Base-by-base conservation (phyloP, 2,888 invertebrate genomes). In the Lycophotia porphyrea region DNA sequence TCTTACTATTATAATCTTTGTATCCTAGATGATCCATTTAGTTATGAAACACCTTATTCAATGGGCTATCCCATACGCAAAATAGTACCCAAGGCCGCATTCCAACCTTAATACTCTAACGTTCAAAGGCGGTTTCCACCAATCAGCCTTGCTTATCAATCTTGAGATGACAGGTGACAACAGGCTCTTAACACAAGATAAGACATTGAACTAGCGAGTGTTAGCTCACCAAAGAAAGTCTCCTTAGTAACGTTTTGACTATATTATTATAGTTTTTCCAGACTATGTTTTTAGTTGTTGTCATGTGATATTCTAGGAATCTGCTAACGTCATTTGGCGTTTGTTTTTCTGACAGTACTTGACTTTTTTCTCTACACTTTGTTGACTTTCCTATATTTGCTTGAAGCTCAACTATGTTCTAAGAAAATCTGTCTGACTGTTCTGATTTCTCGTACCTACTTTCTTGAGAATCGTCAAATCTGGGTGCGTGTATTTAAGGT, bases 121-220 rank as follows among this genome's bases (percentile, higher is more conserved):
- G 74, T 81, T 83, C 89, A 90, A 89, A 90, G 90, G 88, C 87
- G 93, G 93, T 90, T 94, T 95, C 94, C 94, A 93, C 88, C 88
- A 85, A 88, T 83, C 90, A 90, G 86, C 94, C 93, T 93, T 91
- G 88, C 84, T 84, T 91, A 96, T 96, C 95, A 94, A 95, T 96
- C 96, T 94, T 84, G 61, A 79, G 86, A 74, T 84, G 94, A 93
- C 94, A 93, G 85, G 88, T 88, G 91, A 92, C 92, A 90, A 84
- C 81, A 89, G 87, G 85, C 87, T 91, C 87, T 89, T 88, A 85
- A 44, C 93, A 92, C 90, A 93, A 91, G 95, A 95, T 95, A 95
- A 93, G 79, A 76, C 60, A 63, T 74, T 74, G 78, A 79, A 81
- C 70, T 69, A 77, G 52, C 42, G 49, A 69, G 67, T 76, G 44